Evolutionary conservation across 2,888 invertebrate genomes (phyloP).

Genomic region (Drosophila ezoana): DNA sequence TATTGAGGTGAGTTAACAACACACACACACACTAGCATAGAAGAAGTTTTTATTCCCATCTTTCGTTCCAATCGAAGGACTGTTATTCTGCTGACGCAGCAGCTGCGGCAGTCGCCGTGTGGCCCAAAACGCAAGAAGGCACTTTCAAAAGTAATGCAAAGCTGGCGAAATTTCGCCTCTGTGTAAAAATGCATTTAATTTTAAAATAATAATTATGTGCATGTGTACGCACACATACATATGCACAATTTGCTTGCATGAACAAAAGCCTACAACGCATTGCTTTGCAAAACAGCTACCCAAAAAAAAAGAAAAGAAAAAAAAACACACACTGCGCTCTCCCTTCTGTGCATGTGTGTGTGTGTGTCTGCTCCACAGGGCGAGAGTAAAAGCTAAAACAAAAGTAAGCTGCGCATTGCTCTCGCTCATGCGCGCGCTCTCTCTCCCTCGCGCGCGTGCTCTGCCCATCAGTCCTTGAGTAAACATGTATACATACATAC

Average conservation of each 20-base stretch:
- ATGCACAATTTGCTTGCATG: slow-evolving; percentile 44
- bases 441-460: slow-evolving; percentile 8
- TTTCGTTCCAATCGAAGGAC: slow-evolving; percentile 21
- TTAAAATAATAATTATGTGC: slow-evolving; percentile 15
- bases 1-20: slow-evolving; percentile 6
- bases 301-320: slow-evolving; percentile 15
- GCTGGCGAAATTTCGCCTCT: slow-evolving; percentile 35
- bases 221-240: neutral
- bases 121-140: slow-evolving; percentile 41
- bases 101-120: slow-evolving; percentile 20
- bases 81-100: slow-evolving; percentile 52
- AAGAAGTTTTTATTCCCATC: no score
- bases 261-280: slow-evolving; percentile 60
- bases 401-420: slow-evolving; percentile 62
- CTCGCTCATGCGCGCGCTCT: slow-evolving; percentile 13
- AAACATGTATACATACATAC: neutral
- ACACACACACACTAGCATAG: neutral
- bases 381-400: slow-evolving; percentile 44
- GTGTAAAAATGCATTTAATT: slow-evolving; percentile 33
- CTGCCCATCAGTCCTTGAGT: slow-evolving; percentile 13
- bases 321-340: slow-evolving; percentile 6
- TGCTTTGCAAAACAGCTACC: slow-evolving; percentile 27
- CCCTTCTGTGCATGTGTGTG: slow-evolving; percentile 13
- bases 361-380: neutral
- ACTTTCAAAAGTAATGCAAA: slow-evolving; percentile 38